phyloP scores from a whole-genome alignment of 2,113 vertebrate species.

The Galbula dea region DNA sequence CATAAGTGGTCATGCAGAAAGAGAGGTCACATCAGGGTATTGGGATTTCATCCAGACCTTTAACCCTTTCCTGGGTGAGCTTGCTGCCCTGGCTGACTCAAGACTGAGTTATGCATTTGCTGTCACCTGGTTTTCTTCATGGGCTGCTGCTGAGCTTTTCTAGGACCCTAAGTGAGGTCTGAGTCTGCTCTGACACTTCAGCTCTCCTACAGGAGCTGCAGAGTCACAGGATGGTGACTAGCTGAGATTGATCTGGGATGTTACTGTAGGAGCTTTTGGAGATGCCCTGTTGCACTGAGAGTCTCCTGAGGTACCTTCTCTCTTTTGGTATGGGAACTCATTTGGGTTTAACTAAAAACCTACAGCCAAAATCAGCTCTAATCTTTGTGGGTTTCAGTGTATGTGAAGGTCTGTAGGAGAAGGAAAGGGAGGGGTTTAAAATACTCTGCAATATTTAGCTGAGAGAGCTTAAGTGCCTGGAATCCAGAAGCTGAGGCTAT shows the following conservation, averaged over 20 bases:
- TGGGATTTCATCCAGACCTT: background rate
- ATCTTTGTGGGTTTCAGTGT: background rate
- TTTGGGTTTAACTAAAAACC: background rate
- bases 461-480: background rate
- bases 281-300: background rate
- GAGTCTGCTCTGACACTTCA: background rate
- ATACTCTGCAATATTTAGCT: background rate
- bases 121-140: background rate
- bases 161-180: background rate
- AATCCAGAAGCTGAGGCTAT: background rate
- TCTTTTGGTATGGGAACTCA: background rate
- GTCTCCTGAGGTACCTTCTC: background rate
- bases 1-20: background rate
- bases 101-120: background rate
- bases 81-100: background rate
- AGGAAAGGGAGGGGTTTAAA: background rate
- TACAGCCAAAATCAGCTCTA: background rate
- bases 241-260: background rate
- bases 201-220: background rate
- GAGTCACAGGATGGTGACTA: background rate
- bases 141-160: background rate
- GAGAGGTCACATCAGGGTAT: background rate
- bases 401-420: background rate
- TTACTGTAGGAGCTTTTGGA: background rate
- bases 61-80: fast-evolving